These are phyloP conservation scores for Lepus europaeus DNA, from an alignment of 2,113 vertebrate genomes.

Conservation along the genomic window DNA sequence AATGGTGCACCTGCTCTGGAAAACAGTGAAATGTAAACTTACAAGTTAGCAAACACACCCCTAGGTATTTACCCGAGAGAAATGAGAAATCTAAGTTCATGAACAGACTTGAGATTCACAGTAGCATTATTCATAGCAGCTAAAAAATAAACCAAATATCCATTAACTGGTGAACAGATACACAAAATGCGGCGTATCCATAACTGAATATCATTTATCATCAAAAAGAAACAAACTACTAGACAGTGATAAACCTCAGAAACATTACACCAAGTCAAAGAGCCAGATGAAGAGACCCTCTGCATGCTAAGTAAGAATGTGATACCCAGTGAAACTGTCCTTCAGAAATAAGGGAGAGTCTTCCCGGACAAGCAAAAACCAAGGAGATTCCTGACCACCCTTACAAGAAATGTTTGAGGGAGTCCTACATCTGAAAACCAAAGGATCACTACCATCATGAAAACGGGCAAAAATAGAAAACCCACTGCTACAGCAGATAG, in stretches of 20 bases:
- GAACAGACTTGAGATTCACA: neutral
- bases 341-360: neutral
- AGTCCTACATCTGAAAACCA: neutral
- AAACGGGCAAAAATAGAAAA: neutral
- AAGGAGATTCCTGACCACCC: neutral
- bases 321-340: neutral
- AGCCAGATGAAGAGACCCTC: neutral
- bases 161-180: neutral
- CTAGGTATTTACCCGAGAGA: neutral
- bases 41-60: too few species aligned
- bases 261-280: neutral
- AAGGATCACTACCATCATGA: too few species aligned
- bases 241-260: neutral
- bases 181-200: neutral
- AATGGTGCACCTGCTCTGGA: neutral
- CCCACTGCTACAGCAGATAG: neutral
- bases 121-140: neutral
- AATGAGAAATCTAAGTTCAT: neutral
- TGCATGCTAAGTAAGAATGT: neutral
- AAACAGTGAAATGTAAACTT: neutral
- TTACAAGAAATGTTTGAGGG: neutral
- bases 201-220: neutral
- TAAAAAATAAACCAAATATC: neutral
- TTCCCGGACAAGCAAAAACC: neutral
- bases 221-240: neutral